Evolutionary conservation across 2,888 invertebrate species (phyloP), one percentile per base, ranked within the genome.

Genomic region (Polymixis lichenea): DNA sequence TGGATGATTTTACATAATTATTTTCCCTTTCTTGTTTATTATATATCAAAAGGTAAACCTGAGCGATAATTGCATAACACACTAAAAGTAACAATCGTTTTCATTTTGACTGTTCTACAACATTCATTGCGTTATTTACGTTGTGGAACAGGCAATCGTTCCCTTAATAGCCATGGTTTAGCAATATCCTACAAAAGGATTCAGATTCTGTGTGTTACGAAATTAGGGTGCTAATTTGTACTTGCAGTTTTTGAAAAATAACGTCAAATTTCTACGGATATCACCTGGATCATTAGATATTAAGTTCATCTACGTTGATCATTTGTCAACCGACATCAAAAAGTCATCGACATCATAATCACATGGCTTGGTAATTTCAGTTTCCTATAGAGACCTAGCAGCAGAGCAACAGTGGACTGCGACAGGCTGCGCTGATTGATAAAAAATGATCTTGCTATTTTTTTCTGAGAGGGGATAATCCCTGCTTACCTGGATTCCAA

Each of bases 401-500:
- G 49, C 49, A 51, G 19, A 51, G 51, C 19, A 19, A 19, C 19
- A 51, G 7, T 49, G 17, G 6, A 49, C 49, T 17, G 15, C 17
- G 17, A 17, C 17, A 49, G 17, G 49, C 17, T 49, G 49, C 15
- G 49, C 7, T 7, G 19, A 5, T 19, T 51, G 51, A 51, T 51
- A 25, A 58, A 38, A 53, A n/a, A 32, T 1, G 19, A 11, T 17
- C 28, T 28, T 32, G 8, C 8, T 13, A 8, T 46, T 11, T 19
- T n/a, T n/a, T 32, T 49, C 15, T 67, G n/a, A 0, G 17, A 58
- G n/a, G 7, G 15, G 11, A 17, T 13, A 38, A 53, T 15, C 55
- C 9, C n/a, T 58, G 58, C 84, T 84, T 85, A 96, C 96, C 96
- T 97, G 0, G 93, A 92, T 43, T 96, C 94, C 43, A 92, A 90